Percentiles rank a stretch among this genome's conserved stretches.
phyloP scores from a whole-genome alignment of 2,113 vertebrate genomes.

The Muntiacus reevesi region DNA sequence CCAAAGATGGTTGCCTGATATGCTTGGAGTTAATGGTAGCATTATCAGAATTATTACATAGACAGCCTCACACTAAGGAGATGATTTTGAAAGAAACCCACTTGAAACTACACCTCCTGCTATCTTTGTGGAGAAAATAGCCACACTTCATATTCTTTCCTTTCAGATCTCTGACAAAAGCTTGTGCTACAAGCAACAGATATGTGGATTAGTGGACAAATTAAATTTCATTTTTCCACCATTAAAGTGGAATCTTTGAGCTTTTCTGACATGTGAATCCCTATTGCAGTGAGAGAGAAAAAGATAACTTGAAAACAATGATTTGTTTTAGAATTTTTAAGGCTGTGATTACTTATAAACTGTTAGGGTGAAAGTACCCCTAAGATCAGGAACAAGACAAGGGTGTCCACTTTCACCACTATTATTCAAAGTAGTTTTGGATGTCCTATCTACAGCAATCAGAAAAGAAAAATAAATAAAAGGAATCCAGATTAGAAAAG shows the following conservation, averaged over 20 bases:
- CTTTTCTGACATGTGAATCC: neutral
- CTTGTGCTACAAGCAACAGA: neutral
- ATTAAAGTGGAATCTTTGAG: neutral
- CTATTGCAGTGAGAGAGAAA: neutral
- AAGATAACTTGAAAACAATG: neutral
- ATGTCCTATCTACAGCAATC: no score
- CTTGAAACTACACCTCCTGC: neutral
- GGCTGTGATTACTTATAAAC: neutral
- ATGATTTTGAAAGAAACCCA: neutral
- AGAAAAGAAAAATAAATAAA: neutral
- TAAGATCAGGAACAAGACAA: no score
- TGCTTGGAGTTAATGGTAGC: neutral
- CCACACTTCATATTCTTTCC: neutral
- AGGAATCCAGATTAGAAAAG: neutral
- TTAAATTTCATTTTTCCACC: neutral
- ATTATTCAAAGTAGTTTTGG: no score
- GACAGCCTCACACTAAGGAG: neutral
- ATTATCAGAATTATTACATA: neutral
- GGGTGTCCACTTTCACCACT: no score
- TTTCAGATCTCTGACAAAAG: neutral
- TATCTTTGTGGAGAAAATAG: neutral
- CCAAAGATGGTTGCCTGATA: neutral
- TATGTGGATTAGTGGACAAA: neutral
- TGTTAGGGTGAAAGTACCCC: neutral
- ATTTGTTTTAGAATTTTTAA: neutral